These are phyloP conservation scores for Altica lythri DNA, from an alignment of 2,888 invertebrate species.

Conservation along the genomic window DNA sequence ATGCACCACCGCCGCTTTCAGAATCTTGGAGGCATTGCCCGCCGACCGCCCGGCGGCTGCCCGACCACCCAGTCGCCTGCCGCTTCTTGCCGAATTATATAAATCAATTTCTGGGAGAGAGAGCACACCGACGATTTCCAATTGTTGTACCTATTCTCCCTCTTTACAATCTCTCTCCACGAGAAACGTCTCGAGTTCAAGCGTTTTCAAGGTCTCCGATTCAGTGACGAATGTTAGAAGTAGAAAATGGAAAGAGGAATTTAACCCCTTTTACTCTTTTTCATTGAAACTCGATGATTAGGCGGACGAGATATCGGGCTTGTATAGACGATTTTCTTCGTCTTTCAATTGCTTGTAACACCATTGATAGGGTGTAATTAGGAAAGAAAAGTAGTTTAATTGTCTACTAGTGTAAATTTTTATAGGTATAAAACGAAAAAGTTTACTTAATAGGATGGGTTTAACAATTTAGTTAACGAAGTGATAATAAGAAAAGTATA, in stretches of 20 bases:
- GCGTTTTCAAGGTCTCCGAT: constrained; percentile 29
- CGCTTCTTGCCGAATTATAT: constrained; percentile 36
- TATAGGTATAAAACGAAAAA: too few species aligned
- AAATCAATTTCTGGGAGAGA: constrained; percentile 41
- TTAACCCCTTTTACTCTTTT: constrained; percentile 16
- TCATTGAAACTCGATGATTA: constrained; percentile 8
- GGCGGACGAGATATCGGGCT: background rate
- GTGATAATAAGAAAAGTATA: too few species aligned
- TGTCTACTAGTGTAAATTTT: too few species aligned
- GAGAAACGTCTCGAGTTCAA: constrained; percentile 17
- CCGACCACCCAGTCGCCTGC: constrained; percentile 30
- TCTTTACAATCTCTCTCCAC: constrained; percentile 3
- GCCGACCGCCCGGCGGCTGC: constrained; percentile 10
- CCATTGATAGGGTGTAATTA: too few species aligned
- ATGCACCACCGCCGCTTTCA: constrained; percentile 3
- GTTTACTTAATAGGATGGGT: too few species aligned
- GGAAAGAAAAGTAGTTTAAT: too few species aligned
- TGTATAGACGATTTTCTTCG: background rate
- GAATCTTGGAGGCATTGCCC: constrained; percentile 23
- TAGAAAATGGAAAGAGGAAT: constrained; percentile 8
- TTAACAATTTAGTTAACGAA: too few species aligned
- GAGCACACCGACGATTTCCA: constrained; percentile 25
- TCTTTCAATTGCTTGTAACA: too few species aligned
- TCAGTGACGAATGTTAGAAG: constrained; percentile 10
- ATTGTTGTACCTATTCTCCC: constrained; percentile 16